Evolutionary conservation across 2,888 invertebrate genomes (phyloP).

Genomic region (Aethes cnicana): DNA sequence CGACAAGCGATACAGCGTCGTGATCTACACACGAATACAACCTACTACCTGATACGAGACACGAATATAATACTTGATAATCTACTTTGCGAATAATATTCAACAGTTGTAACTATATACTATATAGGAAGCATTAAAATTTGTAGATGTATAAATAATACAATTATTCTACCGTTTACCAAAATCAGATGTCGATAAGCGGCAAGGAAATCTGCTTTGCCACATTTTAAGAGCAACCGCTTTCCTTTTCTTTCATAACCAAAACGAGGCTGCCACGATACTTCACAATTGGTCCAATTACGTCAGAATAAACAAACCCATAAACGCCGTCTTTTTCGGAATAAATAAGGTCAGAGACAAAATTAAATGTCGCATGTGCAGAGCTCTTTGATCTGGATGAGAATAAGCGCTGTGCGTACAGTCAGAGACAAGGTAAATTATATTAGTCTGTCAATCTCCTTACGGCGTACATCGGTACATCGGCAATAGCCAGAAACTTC

Average conservation of each 20-base stretch:
- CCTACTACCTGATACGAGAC: conserved; percentile 62
- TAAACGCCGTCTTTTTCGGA: background rate
- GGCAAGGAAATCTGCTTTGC: conserved; percentile 7
- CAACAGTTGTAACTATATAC: conserved; percentile 28
- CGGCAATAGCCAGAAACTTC: no score
- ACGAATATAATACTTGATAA: conserved; percentile 44
- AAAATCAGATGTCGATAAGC: background rate
- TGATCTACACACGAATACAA: conserved; percentile 49
- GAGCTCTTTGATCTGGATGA: background rate
- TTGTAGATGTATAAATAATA: background rate
- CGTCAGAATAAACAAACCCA: conserved; percentile 36
- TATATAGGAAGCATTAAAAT: conserved; percentile 17
- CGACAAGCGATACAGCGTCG: conserved; percentile 40
- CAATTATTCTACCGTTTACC: background rate
- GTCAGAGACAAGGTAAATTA: no score
- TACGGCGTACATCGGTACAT: no score
- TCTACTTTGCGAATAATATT: conserved; percentile 21
- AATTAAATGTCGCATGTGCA: background rate
- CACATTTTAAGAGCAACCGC: conserved; percentile 2
- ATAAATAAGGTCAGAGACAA: conserved; percentile 16
- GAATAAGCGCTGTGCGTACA: background rate
- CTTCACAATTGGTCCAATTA: conserved; percentile 38
- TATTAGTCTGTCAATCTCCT: no score
- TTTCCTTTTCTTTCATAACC: conserved; percentile 24
- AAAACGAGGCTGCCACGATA: conserved; percentile 23